Conservation (phyloP, 2,888 invertebrate genomes). For the Pammene aurita region DNA sequence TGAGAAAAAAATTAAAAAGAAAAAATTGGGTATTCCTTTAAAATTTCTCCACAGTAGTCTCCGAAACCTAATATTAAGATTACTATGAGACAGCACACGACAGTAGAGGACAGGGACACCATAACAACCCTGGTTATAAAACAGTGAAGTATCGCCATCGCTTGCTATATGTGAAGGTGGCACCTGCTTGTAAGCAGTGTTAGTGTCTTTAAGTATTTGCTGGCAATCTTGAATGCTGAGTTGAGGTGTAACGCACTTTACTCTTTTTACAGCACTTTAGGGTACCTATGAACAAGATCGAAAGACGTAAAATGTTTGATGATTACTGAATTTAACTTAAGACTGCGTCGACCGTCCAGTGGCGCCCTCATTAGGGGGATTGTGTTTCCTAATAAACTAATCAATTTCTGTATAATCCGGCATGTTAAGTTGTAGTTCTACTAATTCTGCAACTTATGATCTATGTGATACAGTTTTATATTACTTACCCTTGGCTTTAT, state of each 20-base stretch:
- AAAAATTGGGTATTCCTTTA: background rate
- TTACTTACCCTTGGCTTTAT: too few species aligned
- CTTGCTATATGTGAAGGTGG: slow-evolving; percentile 70
- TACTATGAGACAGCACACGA: slow-evolving; percentile 22
- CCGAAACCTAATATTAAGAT: background rate
- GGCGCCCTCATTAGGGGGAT: too few species aligned
- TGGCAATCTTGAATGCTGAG: slow-evolving; percentile 30
- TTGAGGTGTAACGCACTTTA: background rate
- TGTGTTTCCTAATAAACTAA: too few species aligned
- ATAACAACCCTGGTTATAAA: slow-evolving; percentile 41
- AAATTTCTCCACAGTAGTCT: background rate
- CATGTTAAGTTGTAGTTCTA: too few species aligned
- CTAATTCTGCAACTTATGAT: too few species aligned
- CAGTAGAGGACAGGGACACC: slow-evolving; percentile 39
- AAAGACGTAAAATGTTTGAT: background rate
- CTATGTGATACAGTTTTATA: too few species aligned
- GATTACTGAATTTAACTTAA: too few species aligned
- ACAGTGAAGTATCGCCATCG: slow-evolving; percentile 61
- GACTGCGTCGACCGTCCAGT: too few species aligned
- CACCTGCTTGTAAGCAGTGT: slow-evolving; percentile 81
- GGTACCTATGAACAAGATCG: slow-evolving; percentile 6
- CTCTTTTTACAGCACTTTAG: too few species aligned
- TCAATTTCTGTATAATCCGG: too few species aligned
- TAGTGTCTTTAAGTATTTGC: slow-evolving; percentile 59
- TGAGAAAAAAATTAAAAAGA: too few species aligned